phyloP scores from a whole-genome alignment of 2,113 vertebrate species.

The Anguilla japonica region DNA sequence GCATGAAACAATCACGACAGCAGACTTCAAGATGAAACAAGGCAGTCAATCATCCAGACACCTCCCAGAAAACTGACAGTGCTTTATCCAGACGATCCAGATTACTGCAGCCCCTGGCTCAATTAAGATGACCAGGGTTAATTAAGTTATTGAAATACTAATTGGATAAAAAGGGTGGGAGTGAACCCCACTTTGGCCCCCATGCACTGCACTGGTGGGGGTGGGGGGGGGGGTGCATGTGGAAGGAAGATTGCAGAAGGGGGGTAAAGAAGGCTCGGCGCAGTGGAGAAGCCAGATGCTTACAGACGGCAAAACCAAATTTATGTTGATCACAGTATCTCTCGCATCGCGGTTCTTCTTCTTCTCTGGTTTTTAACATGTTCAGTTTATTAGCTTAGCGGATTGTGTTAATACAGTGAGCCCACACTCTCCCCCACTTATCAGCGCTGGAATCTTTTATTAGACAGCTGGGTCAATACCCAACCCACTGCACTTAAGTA shows the following conservation, averaged over 20 bases:
- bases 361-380: background rate
- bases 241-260: background rate
- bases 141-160: slow-evolving; percentile 62
- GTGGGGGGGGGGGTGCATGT: background rate
- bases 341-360: background rate
- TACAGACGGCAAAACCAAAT: background rate
- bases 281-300: background rate
- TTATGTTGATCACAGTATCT: background rate
- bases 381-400: background rate
- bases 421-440: slow-evolving; percentile 24
- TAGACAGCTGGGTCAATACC: slow-evolving; percentile 58
- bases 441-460: slow-evolving; percentile 43
- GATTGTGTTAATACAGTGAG: slow-evolving; percentile 35
- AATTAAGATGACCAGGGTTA: slow-evolving; percentile 52
- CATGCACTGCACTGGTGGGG: slow-evolving; percentile 16
- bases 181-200: slow-evolving; percentile 33
- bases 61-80: slow-evolving; percentile 36
- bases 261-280: background rate
- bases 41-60: background rate
- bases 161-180: slow-evolving; percentile 62
- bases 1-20: background rate
- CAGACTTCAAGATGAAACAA: background rate
- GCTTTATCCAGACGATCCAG: slow-evolving; percentile 61
- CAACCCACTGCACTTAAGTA: slow-evolving; percentile 51
- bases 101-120: slow-evolving; percentile 52